A percentile compares a stretch with the other conserved stretches of the same genome.
These are phyloP conservation scores for Urophycis tenuis DNA, from an alignment of 2,797 vertebrate genomes.

Conservation along the genomic window DNA sequence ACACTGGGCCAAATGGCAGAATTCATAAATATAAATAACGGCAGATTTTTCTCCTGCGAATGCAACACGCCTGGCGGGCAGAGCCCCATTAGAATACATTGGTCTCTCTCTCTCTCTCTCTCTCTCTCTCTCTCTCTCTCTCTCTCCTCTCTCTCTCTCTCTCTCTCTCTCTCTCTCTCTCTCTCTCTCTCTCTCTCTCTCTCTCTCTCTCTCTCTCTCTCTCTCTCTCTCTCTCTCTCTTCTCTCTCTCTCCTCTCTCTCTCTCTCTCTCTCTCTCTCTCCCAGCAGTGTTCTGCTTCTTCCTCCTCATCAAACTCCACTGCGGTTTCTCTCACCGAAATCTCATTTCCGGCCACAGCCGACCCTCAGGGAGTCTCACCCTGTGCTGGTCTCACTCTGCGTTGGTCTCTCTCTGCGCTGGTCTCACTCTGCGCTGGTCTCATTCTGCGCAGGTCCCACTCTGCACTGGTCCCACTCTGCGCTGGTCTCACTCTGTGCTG, in stretches of 20 bases:
- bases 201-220: neutral
- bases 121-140: neutral
- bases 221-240: neutral
- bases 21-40: slow-evolving; percentile 84
- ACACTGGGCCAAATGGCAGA: slow-evolving; percentile 76
- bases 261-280: neutral
- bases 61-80: slow-evolving; percentile 47
- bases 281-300: neutral
- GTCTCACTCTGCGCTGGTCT: too few species aligned
- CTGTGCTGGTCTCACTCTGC: too few species aligned
- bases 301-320: neutral
- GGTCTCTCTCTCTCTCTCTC: slow-evolving; percentile 32
- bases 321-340: neutral
- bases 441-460: too few species aligned
- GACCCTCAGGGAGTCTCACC: neutral
- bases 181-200: neutral
- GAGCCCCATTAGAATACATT: slow-evolving; percentile 61
- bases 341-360: neutral
- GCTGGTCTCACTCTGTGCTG: too few species aligned
- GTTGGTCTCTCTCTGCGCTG: too few species aligned
- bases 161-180: too few species aligned
- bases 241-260: neutral
- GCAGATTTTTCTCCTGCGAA: slow-evolving; percentile 67
- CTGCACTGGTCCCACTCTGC: too few species aligned
- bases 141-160: neutral